phyloP scores from a whole-genome alignment of 2,888 invertebrate species.

The Mactromeris polynyma region DNA sequence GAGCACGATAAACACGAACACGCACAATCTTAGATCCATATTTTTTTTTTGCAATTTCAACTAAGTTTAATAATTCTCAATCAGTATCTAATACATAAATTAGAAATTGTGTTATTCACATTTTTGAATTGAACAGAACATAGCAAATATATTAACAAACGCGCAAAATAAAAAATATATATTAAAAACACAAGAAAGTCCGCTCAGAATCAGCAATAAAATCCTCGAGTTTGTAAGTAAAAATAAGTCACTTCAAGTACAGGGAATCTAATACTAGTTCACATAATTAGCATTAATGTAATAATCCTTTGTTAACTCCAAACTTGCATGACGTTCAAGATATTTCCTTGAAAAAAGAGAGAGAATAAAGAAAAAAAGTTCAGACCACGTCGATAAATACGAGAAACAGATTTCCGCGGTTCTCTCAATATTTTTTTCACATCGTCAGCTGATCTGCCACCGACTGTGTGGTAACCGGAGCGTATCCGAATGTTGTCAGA shows the following conservation, averaged over 20 bases:
- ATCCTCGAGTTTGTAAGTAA: neutral
- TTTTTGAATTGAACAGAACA: neutral
- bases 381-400: neutral
- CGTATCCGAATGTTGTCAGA: slow-evolving; percentile 32
- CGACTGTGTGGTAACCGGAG: slow-evolving; percentile 24
- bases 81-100: neutral
- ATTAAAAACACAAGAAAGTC: no score
- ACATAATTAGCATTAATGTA: neutral
- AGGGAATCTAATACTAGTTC: neutral
- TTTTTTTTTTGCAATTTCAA: neutral
- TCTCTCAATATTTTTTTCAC: slow-evolving; percentile 28
- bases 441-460: slow-evolving; percentile 17
- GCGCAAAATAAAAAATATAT: no score
- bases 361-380: neutral
- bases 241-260: neutral
- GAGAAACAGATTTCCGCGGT: slow-evolving; percentile 25
- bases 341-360: neutral
- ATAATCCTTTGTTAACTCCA: neutral
- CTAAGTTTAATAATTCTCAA: neutral
- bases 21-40: neutral
- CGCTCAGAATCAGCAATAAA: no score
- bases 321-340: neutral
- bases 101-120: neutral
- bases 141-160: no score
- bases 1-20: neutral